These are phyloP conservation scores for Cisticola juncidis DNA, from an alignment of 2,113 vertebrate genomes.

Conservation along the genomic window DNA sequence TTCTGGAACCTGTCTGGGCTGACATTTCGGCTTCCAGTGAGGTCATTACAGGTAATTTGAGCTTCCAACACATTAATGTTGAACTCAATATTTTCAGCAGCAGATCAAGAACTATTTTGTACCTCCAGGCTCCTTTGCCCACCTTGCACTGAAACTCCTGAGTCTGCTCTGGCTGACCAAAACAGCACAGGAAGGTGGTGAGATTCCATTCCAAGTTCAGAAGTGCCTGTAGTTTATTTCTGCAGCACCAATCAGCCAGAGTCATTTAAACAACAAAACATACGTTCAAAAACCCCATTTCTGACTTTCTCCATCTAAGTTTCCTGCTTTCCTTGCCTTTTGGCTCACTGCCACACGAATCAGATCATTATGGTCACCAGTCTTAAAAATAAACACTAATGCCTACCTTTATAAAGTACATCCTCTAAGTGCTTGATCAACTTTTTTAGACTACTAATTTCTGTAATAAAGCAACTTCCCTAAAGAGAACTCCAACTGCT, in stretches of 20 bases:
- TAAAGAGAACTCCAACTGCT: not conserved
- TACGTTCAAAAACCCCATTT: not conserved
- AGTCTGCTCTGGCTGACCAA: not conserved
- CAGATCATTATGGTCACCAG: not conserved
- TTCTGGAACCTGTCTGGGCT: not conserved
- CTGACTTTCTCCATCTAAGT: not conserved
- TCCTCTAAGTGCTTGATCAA: not conserved
- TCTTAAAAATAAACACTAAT: slow-evolving; percentile 39
- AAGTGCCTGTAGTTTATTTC: not conserved
- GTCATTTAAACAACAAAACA: slow-evolving; percentile 44
- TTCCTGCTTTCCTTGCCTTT: slow-evolving; percentile 35
- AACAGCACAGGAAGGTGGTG: not conserved
- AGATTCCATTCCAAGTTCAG: not conserved
- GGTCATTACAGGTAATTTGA: not conserved
- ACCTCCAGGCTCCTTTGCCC: not conserved
- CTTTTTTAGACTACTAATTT: not conserved
- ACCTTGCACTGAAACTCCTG: not conserved
- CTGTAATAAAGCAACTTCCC: not conserved
- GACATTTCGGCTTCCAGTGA: not conserved
- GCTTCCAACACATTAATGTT: not conserved
- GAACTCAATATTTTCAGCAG: not conserved
- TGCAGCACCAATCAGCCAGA: not conserved
- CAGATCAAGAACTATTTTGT: not conserved
- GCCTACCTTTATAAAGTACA: not conserved
- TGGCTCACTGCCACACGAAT: slow-evolving; percentile 39